Base-by-base conservation (phyloP, 2,113 vertebrate species). In the Apteryx owenii region DNA sequence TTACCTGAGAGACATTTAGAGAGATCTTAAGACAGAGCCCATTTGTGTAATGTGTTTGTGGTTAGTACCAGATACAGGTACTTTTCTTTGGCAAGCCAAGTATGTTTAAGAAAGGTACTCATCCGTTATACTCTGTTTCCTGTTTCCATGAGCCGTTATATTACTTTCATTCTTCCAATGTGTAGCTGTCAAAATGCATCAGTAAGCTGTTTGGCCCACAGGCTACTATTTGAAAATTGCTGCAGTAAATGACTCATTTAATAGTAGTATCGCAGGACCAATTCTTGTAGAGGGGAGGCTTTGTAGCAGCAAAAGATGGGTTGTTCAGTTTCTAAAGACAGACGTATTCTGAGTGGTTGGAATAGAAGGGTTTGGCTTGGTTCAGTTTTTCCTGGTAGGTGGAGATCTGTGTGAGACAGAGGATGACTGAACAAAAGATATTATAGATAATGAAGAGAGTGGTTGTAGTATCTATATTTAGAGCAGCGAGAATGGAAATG, bases 391-490 rank as follows among this genome's bases (percentile, higher is more conserved):
- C 16, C 50, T 72, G 7, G 2, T 17, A 77, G 9, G 2, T 14
- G 77, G 44, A 85, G 21, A 44, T 73, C 85, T 31, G 81, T 62
- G 40, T 46, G n/a, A 36, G 78, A 82, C 48, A 72, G 25, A 10
- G 26, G 89, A 48, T 40, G 64, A 68, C 60, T 88, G 73, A 69
- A 84, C 77, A 58, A 33, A 95, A 50, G 20, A 62, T 93, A 28
- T 69, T 84, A 4, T 44, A 44, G 92, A 6, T 61, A 85, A 79
- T 0, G 31, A 81, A 84, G 50, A 71, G 51, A 56, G 29, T 36
- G 81, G 78, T 87, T 84, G 28, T 84, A 89, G 65, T 62, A 19
- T 17, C 91, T 92, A 4, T 94, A 85, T 81, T 93, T 89, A 62
- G 86, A 82, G 26, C 4, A 3, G 13, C 73, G n/a, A 93, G 72